Evolutionary conservation across 2,113 vertebrate species (phyloP).

Genomic region (Paraplagusia blochii): DNA sequence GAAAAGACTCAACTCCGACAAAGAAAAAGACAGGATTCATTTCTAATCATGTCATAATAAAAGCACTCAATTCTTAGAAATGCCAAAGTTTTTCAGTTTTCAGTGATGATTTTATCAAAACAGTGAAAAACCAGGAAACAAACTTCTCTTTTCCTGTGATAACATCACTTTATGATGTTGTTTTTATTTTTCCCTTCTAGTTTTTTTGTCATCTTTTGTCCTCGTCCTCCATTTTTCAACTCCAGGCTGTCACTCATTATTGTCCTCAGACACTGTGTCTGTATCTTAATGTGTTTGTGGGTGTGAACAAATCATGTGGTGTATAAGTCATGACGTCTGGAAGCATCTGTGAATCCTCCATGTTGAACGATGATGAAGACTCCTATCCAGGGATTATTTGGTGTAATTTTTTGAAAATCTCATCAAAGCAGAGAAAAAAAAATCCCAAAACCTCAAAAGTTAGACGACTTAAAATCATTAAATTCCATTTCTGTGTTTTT

Average conservation of each 20-base stretch:
- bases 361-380: not conserved
- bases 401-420: too few species aligned
- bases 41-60: too few species aligned
- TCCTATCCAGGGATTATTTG: too few species aligned
- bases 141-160: constrained; percentile 1
- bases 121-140: not conserved
- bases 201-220: not conserved
- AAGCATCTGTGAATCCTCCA: constrained; percentile 3
- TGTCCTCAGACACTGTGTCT: not conserved
- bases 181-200: not conserved
- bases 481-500: constrained; percentile 44
- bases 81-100: too few species aligned
- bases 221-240: too few species aligned
- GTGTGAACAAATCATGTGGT: not conserved
- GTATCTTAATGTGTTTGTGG: not conserved
- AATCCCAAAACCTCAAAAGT: too few species aligned
- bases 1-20: too few species aligned
- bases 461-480: too few species aligned
- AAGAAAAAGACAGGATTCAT: too few species aligned
- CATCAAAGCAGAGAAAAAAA: constrained; percentile 8
- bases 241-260: not conserved
- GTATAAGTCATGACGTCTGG: constrained; percentile 7
- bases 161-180: not conserved
- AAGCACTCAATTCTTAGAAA: too few species aligned
- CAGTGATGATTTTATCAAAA: too few species aligned